Base-by-base conservation (phyloP, 2,113 vertebrate genomes). In the Pygoscelis adeliae region DNA sequence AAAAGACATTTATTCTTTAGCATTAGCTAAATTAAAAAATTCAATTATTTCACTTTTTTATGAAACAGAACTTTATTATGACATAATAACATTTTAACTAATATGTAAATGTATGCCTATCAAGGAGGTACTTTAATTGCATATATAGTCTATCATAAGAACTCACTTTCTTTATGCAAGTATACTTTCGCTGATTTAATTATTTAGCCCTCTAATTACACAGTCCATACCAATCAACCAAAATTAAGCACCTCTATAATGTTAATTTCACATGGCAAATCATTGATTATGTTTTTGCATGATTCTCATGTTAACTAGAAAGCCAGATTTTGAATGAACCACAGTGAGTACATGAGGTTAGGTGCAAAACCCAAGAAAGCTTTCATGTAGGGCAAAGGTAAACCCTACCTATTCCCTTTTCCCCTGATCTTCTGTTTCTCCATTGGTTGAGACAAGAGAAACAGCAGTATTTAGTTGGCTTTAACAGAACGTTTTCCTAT, bases 161-260 rank as follows among this genome's bases (percentile, higher is more conserved):
- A 97, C 46, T 92, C 87, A 89, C 66, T 89, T 83, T 97, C 86
- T 92, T 96, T 96, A 92, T 89, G 76, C 23, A 86, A 95, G 76
- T 87, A 23, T 65, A 92, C 93, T 96, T 95, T 70, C 96, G 90
- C 66, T 96, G 46, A 76, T 95, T 97, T 97, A 93, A 97, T 97
- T 96, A 95, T 94, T 92, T 73, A 89, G 84, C 65, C 89, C 82
- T 74, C 90, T 86, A 94, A 96, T 97, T 97, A 97, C 23, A 81
- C 6, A 97, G 79, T 90, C 87, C 94, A 91, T 81, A 93, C n/a
- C 81, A 98, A 97, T 97, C 94, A 97, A 96, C 38, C 63, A 93
- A 97, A 97, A 97, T 85, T 84, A 96, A 97, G 79, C 78, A 85
- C 58, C 94, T 95, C 69, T 91, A 50, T 71, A 59, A 96, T 96